These are phyloP conservation scores for Ditula angustiorana DNA, from an alignment of 2,888 invertebrate species.

Conservation along the genomic window DNA sequence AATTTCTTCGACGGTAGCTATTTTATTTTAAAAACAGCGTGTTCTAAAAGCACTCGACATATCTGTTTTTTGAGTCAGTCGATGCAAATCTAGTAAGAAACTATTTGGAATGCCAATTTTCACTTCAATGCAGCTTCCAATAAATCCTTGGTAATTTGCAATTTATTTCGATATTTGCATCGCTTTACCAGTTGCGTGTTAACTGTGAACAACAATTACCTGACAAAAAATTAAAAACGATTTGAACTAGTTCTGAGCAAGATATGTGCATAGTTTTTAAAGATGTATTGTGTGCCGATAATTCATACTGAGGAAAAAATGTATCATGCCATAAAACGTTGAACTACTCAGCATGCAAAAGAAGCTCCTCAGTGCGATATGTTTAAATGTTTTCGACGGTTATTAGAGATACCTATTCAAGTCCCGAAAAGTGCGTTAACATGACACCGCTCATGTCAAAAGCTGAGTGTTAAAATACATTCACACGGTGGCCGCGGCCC, in stretches of 20 bases:
- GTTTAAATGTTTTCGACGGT: constrained; percentile 55
- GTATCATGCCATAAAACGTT: background rate
- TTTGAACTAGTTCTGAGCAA: constrained; percentile 41
- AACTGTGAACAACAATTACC: background rate
- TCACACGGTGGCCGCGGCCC: constrained; percentile 79
- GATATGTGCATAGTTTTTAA: constrained; percentile 19
- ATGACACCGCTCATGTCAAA: constrained; percentile 75
- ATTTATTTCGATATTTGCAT: background rate
- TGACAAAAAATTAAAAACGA: constrained; percentile 54
- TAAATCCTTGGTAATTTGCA: background rate
- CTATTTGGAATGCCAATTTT: too few relatives aligned
- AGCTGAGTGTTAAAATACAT: constrained; percentile 73
- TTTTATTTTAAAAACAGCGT: background rate
- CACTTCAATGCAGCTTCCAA: background rate
- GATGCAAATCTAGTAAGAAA: too few relatives aligned
- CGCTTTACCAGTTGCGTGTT: background rate
- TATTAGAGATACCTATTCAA: constrained; percentile 65
- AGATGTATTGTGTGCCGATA: constrained; percentile 24
- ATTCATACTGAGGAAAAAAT: constrained; percentile 12
- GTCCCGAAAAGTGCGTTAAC: constrained; percentile 73
- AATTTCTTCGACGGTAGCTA: background rate
- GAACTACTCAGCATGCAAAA: constrained; percentile 9
- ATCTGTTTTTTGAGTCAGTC: too few relatives aligned
- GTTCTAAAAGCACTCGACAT: too few relatives aligned
- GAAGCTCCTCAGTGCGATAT: constrained; percentile 1